Percentiles rank a stretch among this genome's conserved stretches.
Conservation (phyloP, 2,113 vertebrate species). For the Leptosomus discolor region DNA sequence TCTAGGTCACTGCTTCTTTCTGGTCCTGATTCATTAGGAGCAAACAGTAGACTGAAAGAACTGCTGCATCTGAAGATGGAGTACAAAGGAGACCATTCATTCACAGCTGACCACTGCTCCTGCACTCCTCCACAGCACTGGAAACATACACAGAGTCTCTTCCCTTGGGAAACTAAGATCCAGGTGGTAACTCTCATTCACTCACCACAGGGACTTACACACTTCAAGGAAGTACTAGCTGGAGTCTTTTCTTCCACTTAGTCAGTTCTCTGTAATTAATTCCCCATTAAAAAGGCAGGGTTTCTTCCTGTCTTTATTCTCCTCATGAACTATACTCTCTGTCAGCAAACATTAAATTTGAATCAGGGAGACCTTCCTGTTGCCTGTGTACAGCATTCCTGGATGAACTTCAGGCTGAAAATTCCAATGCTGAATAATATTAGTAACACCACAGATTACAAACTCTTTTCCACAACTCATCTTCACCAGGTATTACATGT, state of each 20-base stretch:
- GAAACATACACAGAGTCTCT: background rate
- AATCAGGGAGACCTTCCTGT: background rate
- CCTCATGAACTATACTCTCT: background rate
- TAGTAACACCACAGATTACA: background rate
- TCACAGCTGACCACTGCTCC: background rate
- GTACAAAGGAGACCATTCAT: background rate
- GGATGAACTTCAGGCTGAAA: background rate
- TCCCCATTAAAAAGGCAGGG: background rate
- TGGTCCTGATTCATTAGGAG: background rate
- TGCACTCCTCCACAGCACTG: background rate
- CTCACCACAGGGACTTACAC: background rate
- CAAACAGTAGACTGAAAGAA: background rate
- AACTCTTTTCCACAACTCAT: background rate
- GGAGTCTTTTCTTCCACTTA: background rate
- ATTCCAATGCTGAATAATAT: background rate
- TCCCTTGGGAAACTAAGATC: background rate
- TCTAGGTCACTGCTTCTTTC: conserved; percentile 50
- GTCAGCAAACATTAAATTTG: background rate
- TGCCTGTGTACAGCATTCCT: background rate
- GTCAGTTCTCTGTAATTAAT: background rate
- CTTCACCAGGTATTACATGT: background rate
- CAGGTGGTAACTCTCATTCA: background rate
- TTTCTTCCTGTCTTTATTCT: background rate
- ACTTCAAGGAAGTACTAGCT: background rate
- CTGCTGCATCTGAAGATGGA: background rate